Percentiles rank a stretch among this genome's conserved stretches.
phyloP scores from a whole-genome alignment of 2,113 vertebrate genomes.

The Festucalex cinctus region DNA sequence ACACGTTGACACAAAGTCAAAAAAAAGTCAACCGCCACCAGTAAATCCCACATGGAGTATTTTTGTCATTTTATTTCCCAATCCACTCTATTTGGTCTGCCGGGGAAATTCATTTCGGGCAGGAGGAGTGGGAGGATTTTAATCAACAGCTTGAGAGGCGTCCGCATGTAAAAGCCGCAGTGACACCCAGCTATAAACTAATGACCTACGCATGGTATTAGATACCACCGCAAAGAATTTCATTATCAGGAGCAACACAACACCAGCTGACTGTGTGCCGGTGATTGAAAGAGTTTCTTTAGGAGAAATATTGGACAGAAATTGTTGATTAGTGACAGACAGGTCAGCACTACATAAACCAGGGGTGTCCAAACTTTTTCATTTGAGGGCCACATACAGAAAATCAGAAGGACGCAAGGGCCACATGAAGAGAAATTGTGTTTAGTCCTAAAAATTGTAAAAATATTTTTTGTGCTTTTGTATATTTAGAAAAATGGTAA shows the following conservation, averaged over 20 bases:
- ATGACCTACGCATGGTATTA: conserved; percentile 28
- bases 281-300: conserved; percentile 25
- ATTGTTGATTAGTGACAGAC: neutral
- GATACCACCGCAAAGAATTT: conserved; percentile 37
- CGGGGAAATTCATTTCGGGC: conserved; percentile 33
- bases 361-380: too few species aligned
- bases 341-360: too few species aligned
- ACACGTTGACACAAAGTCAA: neutral
- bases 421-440: too few species aligned
- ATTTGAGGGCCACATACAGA: too few species aligned
- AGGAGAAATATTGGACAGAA: neutral
- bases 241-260: conserved; percentile 24
- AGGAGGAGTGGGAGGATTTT: conserved; percentile 41
- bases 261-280: neutral
- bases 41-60: conserved; percentile 16
- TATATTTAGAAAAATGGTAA: too few species aligned
- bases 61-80: conserved; percentile 42
- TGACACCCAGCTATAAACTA: conserved; percentile 36
- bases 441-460: too few species aligned
- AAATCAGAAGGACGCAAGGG: too few species aligned
- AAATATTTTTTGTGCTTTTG: too few species aligned
- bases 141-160: conserved; percentile 49
- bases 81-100: conserved; percentile 19
- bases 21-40: conserved; percentile 17
- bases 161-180: conserved; percentile 42